Base-by-base conservation (phyloP, 2,888 invertebrate genomes). In the Harpalus rufipes region DNA sequence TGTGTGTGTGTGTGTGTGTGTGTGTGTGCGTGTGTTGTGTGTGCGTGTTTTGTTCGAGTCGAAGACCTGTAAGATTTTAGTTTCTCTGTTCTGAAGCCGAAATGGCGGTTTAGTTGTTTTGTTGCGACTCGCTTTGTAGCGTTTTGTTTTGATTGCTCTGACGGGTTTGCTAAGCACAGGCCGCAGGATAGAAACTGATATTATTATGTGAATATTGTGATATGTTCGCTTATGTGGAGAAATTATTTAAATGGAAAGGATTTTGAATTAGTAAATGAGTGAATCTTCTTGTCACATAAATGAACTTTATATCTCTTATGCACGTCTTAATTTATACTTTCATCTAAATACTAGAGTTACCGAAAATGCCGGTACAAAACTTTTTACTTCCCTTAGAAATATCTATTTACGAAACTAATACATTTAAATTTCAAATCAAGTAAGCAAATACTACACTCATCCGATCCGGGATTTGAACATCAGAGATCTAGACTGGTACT, bases 71-170 rank as follows among this genome's bases (percentile, higher is more conserved):
- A 76, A 59, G 68, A 68, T 39, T 39, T 8, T 68, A 39, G 39
- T 39, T 68, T 68, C 68, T 25, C 39, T 1, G 7, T 32, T 68
- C 39, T 63, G 68, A 39, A 68, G 39, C 39, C 7, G 68, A 68
- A 68, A 68, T 68, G 68, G 14, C 68, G 39, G 68, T 68, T 63
- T 68, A 14, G 7, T 32, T 68, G 39, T 68, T 65, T 68, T 68
- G 68, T 68, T 7, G n/a, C 14, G 14, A 68, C 39, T 68, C 14
- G 68, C 68, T 68, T 68, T 68, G 68, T 68, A 68, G 39, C 25
- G 39, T 68, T 68, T 63, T 68, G 68, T 68, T 68, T 68, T 68
- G 39, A 68, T 39, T 68, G 39, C 32, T 68, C 68, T 68, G 68
- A 68, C 39, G n/a, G 39, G n/a, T 7, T 68, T 63, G 14, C 32